Base-by-base conservation (phyloP, 2,797 vertebrate species). In the Perodicticus potto region DNA sequence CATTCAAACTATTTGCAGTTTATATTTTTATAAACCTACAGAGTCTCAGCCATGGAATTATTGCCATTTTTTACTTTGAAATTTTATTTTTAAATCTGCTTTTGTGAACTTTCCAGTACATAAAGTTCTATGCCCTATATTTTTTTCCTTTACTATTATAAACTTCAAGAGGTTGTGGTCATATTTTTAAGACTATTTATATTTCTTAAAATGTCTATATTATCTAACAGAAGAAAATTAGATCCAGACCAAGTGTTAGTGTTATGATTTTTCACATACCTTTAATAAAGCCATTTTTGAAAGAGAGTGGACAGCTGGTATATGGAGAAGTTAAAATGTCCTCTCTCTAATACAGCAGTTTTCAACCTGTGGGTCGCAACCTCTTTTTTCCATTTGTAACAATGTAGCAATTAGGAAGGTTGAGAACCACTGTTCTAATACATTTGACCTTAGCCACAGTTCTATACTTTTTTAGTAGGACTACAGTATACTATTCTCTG, bases 41-140 rank as follows among this genome's bases (percentile, higher is more conserved):
- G 63, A 49, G 53, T 25, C 23, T 92, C 22, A 61, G 45, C 22
- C 67, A 87, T 34, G 16, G 43, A 87, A 84, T 88, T 96, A 94
- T 82, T 87, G 73, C 69, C 73, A 89, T 67, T 70, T 90, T 82
- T 82, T 80, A 22, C 74, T 96, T 95, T 95, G 81, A 96, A 94
- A 27, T 94, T 94, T 96, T 96, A 96, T 95, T 97, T 97, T 97
- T 97, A 96, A 96, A 87, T 80, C 82, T 84, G 76, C 89, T 97
- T 97, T 87, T 96, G 67, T 87, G 37, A 96, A 89, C 53, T 86
- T 61, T 84, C 34, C 40, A 81, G n/a, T 73, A 96, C 22, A 82
- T 94, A 85, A 65, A 59, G 2, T 90, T 92, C 61, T 85, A 37
- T 95, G 94, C 6, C 88, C 92, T 86, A 78, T 73, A 95, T 97